A percentile compares a stretch with the other conserved stretches of the same genome.
These are phyloP conservation scores for Pyrrhia umbra DNA, from an alignment of 2,888 invertebrate species.

Conservation along the genomic window DNA sequence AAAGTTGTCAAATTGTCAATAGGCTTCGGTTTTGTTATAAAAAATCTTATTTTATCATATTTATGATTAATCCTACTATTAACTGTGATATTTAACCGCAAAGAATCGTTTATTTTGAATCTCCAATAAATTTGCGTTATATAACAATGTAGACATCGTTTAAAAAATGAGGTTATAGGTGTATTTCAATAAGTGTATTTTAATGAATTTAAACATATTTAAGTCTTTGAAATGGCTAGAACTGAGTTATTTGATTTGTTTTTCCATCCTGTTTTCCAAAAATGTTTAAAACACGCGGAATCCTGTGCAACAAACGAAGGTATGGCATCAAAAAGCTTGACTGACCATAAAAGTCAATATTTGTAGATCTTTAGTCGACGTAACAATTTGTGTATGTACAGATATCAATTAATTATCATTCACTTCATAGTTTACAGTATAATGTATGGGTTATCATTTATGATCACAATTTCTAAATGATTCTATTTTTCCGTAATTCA, in stretches of 20 bases:
- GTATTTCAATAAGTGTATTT: conserved; percentile 77
- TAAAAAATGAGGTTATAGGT: conserved; percentile 82
- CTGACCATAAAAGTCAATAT: conserved; percentile 38
- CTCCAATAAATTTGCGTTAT: conserved; percentile 52
- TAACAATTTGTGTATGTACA: conserved; percentile 20
- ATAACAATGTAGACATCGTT: conserved; percentile 71
- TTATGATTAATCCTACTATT: conserved; percentile 57
- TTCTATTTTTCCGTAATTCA: neutral
- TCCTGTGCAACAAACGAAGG: conserved; percentile 81
- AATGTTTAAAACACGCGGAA: conserved; percentile 88
- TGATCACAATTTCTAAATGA: neutral
- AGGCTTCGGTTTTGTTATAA: conserved; percentile 70
- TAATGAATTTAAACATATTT: conserved; percentile 73
- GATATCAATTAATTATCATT: conserved; percentile 9
- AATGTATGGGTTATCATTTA: conserved; percentile 5
- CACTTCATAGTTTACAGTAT: neutral
- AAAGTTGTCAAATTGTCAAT: conserved; percentile 79
- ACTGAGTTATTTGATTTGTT: conserved; percentile 89
- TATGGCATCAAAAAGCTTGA: conserved; percentile 61
- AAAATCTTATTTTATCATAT: conserved; percentile 65
- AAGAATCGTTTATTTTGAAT: conserved; percentile 55
- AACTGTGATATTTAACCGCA: conserved; percentile 60
- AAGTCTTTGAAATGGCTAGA: conserved; percentile 83
- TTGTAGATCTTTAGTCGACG: conserved; percentile 45
- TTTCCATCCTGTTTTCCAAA: conserved; percentile 89